A percentile compares a stretch with the other conserved stretches of the same genome.
Evolutionary conservation across 2,797 vertebrate species (phyloP).

Genomic region (Nannoperca obscura): DNA sequence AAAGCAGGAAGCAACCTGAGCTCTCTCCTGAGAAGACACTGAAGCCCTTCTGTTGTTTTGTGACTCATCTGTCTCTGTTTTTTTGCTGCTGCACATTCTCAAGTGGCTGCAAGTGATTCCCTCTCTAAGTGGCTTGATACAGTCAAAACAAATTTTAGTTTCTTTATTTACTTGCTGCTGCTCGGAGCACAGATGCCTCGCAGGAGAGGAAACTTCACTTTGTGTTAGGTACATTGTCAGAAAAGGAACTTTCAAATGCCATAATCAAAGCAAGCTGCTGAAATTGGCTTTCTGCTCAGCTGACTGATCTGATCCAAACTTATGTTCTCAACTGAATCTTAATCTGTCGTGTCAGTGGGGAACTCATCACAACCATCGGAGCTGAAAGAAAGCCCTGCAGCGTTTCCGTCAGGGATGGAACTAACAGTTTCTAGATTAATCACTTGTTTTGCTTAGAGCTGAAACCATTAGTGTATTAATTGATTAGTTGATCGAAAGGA

Average conservation of each 20-base stretch:
- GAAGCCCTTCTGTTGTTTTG: slow-evolving; percentile 42
- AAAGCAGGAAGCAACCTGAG: slow-evolving; percentile 19
- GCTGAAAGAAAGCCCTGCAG: slow-evolving; percentile 9
- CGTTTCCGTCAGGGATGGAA: background rate
- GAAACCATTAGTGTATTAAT: background rate
- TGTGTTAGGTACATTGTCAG: background rate
- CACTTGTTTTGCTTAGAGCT: background rate
- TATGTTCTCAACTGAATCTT: slow-evolving; percentile 50
- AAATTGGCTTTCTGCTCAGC: slow-evolving; percentile 37
- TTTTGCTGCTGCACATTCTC: slow-evolving; percentile 34
- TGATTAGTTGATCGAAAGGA: background rate
- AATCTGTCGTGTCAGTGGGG: slow-evolving; percentile 23
- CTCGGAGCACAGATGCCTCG: background rate
- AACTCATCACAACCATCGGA: slow-evolving; percentile 4
- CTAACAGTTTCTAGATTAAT: background rate
- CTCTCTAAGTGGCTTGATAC: slow-evolving; percentile 24
- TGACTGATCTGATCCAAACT: slow-evolving; percentile 52
- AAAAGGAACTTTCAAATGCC: slow-evolving; percentile 15
- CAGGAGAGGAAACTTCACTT: background rate
- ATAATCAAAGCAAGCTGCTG: slow-evolving; percentile 38
- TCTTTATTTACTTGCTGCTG: no score
- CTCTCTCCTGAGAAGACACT: slow-evolving; percentile 17
- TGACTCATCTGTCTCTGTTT: slow-evolving; percentile 20
- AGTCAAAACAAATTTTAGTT: no score
- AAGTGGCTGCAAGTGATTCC: slow-evolving; percentile 52